These are phyloP conservation scores for Pomacea maculata DNA, from an alignment of 1,140 invertebrate genomes.

Conservation along the genomic window DNA sequence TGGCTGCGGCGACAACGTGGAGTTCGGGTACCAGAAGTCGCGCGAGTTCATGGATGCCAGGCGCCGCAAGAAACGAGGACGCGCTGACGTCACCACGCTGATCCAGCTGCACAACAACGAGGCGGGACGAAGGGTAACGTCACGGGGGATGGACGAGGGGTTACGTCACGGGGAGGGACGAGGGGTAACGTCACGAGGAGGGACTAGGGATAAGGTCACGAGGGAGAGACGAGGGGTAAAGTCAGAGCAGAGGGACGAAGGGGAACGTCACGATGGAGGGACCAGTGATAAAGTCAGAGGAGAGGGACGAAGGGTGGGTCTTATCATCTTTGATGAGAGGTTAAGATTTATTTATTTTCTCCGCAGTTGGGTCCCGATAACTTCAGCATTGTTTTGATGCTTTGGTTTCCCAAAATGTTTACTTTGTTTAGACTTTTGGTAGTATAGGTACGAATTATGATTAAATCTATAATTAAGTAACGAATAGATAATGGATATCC, in stretches of 20 bases:
- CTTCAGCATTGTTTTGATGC: no score
- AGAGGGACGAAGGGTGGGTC: no score
- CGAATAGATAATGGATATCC: no score
- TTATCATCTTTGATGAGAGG: no score
- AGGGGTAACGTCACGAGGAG: slow-evolving; percentile 43
- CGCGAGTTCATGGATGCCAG: slow-evolving; percentile 91
- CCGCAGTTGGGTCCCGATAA: no score
- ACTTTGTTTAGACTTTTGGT: no score
- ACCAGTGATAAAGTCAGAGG: slow-evolving; percentile 15
- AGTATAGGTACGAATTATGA: no score
- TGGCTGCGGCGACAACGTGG: slow-evolving; percentile 94
- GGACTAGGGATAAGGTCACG: slow-evolving; percentile 29
- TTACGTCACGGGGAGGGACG: slow-evolving; percentile 57
- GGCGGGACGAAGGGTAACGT: slow-evolving; percentile 60
- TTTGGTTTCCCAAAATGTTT: no score
- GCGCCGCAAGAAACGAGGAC: slow-evolving; percentile 72
- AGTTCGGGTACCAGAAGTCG: slow-evolving; percentile 94
- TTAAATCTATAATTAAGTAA: no score
- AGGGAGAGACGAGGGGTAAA: slow-evolving; percentile 51
- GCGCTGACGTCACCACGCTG: slow-evolving; percentile 55
- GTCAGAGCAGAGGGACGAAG: no score
- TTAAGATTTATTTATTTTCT: no score
- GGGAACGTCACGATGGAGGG: slow-evolving; percentile 45
- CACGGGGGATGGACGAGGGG: no score
- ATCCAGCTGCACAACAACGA: slow-evolving; percentile 65